Conservation (phyloP, 2,113 vertebrate genomes). For the Neofelis nebulosa region DNA sequence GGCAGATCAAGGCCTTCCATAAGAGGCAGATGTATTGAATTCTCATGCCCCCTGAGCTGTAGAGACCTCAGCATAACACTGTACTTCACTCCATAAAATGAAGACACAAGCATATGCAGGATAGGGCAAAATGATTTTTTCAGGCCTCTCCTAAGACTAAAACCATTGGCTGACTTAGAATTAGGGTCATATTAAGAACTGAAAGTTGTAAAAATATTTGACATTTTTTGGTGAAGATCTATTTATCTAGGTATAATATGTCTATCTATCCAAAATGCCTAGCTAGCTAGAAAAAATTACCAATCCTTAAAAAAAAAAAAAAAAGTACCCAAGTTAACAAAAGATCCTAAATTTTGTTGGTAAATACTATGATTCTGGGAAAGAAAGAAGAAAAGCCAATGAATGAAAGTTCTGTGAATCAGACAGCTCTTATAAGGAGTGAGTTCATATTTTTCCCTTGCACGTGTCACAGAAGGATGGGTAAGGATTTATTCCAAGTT, state of each 20-base stretch:
- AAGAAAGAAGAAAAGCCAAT: background rate
- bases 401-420: background rate
- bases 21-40: background rate
- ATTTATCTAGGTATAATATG: background rate
- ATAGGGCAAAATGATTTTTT: background rate
- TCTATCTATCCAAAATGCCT: background rate
- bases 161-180: background rate
- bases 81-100: slow-evolving; percentile 14
- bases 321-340: background rate
- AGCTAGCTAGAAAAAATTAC: background rate
- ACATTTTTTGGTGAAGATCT: background rate
- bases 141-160: background rate
- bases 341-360: background rate
- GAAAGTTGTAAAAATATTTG: slow-evolving; percentile 33
- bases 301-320: background rate
- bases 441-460: background rate
- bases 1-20: background rate
- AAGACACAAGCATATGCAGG: background rate
- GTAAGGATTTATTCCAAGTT: background rate
- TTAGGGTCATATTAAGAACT: background rate
- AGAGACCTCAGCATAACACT: background rate
- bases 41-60: background rate
- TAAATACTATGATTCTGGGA: background rate
- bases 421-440: background rate
- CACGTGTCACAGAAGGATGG: background rate